Evolutionary conservation across 2,113 vertebrate genomes (phyloP).

Genomic region (Paramisgurnus dabryanus): DNA sequence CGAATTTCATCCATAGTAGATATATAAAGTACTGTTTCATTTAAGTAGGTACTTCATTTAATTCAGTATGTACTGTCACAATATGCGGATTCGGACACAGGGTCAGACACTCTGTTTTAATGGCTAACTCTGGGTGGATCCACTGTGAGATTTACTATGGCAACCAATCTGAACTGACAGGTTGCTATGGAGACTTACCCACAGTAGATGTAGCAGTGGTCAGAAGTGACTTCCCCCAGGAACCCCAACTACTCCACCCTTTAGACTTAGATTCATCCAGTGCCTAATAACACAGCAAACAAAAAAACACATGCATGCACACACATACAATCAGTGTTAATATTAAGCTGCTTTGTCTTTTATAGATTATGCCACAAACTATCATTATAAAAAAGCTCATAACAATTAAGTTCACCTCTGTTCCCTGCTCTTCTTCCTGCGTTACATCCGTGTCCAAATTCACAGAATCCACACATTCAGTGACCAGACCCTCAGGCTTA

Average conservation of each 20-base stretch:
- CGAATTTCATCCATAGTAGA: no score
- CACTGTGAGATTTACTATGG: not conserved
- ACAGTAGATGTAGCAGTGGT: constrained; percentile 89
- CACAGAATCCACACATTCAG: constrained; percentile 73
- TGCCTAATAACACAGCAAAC: constrained; percentile 48
- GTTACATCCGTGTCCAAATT: constrained; percentile 67
- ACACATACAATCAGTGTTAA: constrained; percentile 40
- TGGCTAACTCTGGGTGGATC: not conserved
- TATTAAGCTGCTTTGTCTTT: not conserved
- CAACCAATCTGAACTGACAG: constrained; percentile 13
- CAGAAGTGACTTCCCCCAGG: constrained; percentile 92
- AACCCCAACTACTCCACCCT: constrained; percentile 84
- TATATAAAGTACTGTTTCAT: no score
- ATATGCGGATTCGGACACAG: not conserved
- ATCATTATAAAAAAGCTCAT: not conserved
- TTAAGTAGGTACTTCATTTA: no score
- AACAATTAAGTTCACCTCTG: not conserved
- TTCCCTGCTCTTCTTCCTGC: constrained; percentile 63
- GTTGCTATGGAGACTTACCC: constrained; percentile 71
- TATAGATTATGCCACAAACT: not conserved
- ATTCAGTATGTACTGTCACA: no score
- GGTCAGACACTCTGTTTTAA: not conserved
- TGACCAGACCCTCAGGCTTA: constrained; percentile 53
- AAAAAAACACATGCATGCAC: constrained; percentile 23
- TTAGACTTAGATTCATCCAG: constrained; percentile 61